A percentile compares a stretch with the other conserved stretches of the same genome.
phyloP scores from a whole-genome alignment of 2,888 invertebrate species.

The Hyposoter didymator region DNA sequence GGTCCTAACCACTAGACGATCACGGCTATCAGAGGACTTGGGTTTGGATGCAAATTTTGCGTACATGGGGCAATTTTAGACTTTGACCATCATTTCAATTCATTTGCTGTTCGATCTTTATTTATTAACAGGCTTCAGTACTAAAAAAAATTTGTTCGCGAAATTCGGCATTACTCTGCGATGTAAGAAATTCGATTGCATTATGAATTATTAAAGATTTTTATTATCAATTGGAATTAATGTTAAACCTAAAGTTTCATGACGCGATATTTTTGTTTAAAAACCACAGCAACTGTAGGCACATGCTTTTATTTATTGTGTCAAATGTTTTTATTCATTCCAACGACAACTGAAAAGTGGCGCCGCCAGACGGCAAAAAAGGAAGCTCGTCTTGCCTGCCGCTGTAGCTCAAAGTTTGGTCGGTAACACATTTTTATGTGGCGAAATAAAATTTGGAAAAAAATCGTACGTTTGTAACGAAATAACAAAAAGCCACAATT shows the following conservation, averaged over 20 bases:
- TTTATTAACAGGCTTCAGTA: background rate
- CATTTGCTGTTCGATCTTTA: background rate
- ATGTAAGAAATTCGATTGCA: background rate
- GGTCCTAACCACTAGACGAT: constrained; percentile 77
- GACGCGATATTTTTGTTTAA: background rate
- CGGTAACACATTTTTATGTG: background rate
- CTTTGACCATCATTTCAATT: background rate
- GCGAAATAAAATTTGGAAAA: background rate
- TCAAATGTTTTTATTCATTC: background rate
- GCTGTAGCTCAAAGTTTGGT: background rate
- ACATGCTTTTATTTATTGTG: background rate
- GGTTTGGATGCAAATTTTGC: background rate
- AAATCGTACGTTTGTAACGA: background rate
- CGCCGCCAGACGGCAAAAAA: background rate
- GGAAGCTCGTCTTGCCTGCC: background rate
- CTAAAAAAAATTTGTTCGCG: background rate
- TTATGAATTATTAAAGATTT: background rate
- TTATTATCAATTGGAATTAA: background rate
- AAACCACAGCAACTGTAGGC: background rate
- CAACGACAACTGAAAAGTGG: background rate
- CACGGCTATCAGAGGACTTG: constrained; percentile 67
- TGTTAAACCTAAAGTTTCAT: background rate
- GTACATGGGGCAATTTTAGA: background rate
- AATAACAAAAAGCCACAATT: background rate
- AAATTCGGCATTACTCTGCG: background rate